A percentile compares a stretch with the other conserved stretches of the same genome.
Evolutionary conservation across 2,113 vertebrate genomes (phyloP).

Genomic region (Aleadryas rufinucha): DNA sequence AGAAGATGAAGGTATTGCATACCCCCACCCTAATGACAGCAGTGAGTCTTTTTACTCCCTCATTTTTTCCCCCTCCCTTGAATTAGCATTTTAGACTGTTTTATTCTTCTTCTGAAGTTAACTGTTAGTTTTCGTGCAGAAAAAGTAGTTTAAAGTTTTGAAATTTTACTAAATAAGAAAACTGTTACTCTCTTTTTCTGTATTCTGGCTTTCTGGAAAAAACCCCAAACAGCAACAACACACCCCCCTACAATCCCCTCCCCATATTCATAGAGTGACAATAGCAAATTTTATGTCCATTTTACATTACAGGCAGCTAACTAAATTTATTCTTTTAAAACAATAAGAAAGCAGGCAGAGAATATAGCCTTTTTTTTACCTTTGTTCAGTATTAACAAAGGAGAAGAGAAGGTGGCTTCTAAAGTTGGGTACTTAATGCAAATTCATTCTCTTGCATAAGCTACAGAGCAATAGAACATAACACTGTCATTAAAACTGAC

Average conservation of each 20-base stretch:
- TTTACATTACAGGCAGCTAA: neutral
- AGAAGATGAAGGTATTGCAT: neutral
- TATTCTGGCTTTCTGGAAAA: neutral
- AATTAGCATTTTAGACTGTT: neutral
- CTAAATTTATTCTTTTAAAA: slow-evolving; percentile 25
- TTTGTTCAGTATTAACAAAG: slow-evolving; percentile 51
- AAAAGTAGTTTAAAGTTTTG: neutral
- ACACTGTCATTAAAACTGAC: slow-evolving; percentile 68
- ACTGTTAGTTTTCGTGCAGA: neutral
- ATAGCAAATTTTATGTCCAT: neutral
- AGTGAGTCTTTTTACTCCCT: neutral
- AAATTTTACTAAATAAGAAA: neutral
- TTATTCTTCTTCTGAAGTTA: neutral
- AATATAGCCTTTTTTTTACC: neutral
- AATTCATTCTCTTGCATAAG: slow-evolving; percentile 66
- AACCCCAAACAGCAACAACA: neutral
- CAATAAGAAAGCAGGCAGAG: neutral
- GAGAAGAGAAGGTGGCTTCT: slow-evolving; percentile 54
- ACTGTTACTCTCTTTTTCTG: neutral
- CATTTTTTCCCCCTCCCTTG: neutral
- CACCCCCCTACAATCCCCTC: fast-evolving
- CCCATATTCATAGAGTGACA: neutral
- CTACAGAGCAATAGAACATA: slow-evolving; percentile 49
- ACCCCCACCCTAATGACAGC: neutral
- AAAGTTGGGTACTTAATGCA: slow-evolving; percentile 63